A percentile compares a stretch with the other conserved stretches of the same genome.
Evolutionary conservation across 2,113 vertebrate species (phyloP).

Genomic region (Bettongia penicillata): DNA sequence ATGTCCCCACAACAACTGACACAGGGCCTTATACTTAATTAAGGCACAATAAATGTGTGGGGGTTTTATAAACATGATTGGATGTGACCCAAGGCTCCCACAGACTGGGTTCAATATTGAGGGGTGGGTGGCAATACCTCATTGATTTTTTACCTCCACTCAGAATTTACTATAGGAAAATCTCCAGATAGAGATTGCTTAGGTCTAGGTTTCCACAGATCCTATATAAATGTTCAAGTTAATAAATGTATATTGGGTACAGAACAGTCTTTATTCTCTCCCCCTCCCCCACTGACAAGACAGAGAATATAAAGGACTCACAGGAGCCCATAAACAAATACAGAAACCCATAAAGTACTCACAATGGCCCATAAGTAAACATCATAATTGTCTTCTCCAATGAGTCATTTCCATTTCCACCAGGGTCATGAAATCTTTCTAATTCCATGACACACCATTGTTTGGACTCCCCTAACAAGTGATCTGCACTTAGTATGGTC

Average conservation of each 20-base stretch:
- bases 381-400: background rate
- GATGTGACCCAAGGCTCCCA: background rate
- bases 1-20: background rate
- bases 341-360: background rate
- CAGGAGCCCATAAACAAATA: background rate
- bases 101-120: background rate
- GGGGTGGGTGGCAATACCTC: background rate
- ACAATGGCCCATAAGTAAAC: background rate
- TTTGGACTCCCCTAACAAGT: background rate
- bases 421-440: background rate
- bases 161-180: background rate
- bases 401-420: background rate
- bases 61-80: background rate
- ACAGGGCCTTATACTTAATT: background rate
- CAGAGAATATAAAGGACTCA: background rate
- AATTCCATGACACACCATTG: background rate
- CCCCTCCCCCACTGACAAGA: background rate
- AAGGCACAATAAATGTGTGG: background rate
- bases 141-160: background rate
- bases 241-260: background rate
- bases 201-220: background rate
- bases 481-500: background rate
- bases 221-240: background rate
- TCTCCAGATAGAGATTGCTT: background rate
- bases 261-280: background rate